Evolutionary conservation across 2,113 vertebrate species (phyloP), one percentile per base, ranked within the genome.

Genomic region (Morone saxatilis): DNA sequence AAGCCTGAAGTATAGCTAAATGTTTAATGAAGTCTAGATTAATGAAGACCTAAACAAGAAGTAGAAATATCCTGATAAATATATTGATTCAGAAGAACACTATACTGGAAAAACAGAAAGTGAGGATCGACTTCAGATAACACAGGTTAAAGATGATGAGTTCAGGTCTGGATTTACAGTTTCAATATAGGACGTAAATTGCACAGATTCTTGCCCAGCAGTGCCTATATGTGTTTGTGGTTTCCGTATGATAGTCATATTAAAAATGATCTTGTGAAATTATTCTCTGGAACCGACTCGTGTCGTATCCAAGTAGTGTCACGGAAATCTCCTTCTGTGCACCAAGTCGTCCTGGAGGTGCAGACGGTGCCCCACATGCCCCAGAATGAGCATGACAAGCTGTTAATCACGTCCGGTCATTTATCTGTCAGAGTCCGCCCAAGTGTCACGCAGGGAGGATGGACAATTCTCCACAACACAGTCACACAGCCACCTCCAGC

Each of bases 361-460:
- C 17, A 4, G 22, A 10, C 11, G 22, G 31, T 25, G 76, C 16
- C 72, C 76, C 68, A 53, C 65, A 70, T 76, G 75, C 71, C 73
- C 79, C 62, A 81, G 88, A 85, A 88, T 88, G 80, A 56, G 67
- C 84, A 38, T 60, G 87, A 87, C 84, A 85, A 77, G 79, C 78
- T 71, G 74, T 85, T 88, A 69, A 90, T 87, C 81, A 72, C 19
- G 40, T 85, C 86, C 47, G 25, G 66, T 81, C 81, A 61, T 85
- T 85, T 78, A 71, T 86, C 81, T 68, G 69, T 84, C 84, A 83
- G 56, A 47, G 59, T 74, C 70, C 40, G 20, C 65, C 71, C 65
- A 53, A 82, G 85, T 78, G 63, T 61, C 7, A 14, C 40, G 43
- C 71, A 17, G 43, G 7, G 56, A 87, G 45, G 78, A 77, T 19